These are phyloP conservation scores for Varanus salvator DNA, from an alignment of 2,113 vertebrate genomes.

Conservation along the genomic window DNA sequence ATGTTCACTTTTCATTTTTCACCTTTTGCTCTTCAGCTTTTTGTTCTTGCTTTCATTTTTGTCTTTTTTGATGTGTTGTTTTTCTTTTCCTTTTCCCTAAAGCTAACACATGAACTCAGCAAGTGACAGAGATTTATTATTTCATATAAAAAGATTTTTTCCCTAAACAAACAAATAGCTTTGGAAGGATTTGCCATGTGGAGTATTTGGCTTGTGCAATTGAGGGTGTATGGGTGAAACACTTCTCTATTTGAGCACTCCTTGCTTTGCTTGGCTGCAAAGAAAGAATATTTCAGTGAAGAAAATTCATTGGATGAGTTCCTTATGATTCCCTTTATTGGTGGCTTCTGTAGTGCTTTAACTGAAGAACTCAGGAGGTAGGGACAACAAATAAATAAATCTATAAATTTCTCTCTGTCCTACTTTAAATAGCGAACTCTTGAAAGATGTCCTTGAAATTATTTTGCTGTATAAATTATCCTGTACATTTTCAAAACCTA, in stretches of 20 bases:
- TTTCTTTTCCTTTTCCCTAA: background rate
- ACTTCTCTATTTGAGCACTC: background rate
- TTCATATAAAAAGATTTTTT: background rate
- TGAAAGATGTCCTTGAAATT: background rate
- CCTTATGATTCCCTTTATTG: background rate
- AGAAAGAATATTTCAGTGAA: background rate
- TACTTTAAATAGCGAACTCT: background rate
- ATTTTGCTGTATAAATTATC: background rate
- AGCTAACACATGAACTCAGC: background rate
- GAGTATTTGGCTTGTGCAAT: slow-evolving; percentile 1
- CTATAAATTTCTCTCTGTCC: too few relatives aligned
- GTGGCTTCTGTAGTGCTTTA: background rate
- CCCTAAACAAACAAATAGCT: background rate
- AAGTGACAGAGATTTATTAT: background rate
- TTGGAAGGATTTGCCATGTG: slow-evolving; percentile 10
- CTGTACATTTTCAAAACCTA: background rate
- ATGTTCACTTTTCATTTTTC: too few relatives aligned
- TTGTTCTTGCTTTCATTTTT: too few relatives aligned
- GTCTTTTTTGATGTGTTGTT: too few relatives aligned
- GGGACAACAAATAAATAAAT: background rate
- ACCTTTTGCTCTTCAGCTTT: too few relatives aligned
- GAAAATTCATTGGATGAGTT: background rate
- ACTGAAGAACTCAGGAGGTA: background rate
- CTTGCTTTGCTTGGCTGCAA: background rate
- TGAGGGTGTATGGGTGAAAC: background rate